A percentile compares a stretch with the other conserved stretches of the same genome.
Conservation (phyloP, 2,797 vertebrate species). For the Pangasius krempfi region DNA sequence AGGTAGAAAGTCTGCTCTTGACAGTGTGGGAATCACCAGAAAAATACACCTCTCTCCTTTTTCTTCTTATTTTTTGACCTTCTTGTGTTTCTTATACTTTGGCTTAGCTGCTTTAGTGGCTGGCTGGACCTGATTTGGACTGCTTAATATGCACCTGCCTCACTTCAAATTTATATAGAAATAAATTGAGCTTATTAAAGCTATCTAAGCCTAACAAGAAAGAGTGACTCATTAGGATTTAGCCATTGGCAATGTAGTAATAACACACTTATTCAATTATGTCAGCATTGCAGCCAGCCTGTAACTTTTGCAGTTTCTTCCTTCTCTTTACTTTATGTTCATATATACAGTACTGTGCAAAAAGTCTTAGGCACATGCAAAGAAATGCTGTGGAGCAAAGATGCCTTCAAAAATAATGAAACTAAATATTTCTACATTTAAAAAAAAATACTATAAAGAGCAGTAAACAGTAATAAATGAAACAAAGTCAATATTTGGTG, state of each 20-base stretch:
- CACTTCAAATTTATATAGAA: conserved; percentile 20
- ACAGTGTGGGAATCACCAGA: background rate
- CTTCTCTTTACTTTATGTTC: background rate
- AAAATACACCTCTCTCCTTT: background rate
- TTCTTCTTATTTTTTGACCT: background rate
- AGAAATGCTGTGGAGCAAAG: no score
- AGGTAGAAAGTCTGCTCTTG: background rate
- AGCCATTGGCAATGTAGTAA: conserved; percentile 25
- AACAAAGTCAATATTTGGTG: no score
- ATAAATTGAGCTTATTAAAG: conserved; percentile 38
- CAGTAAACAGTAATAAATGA: no score
- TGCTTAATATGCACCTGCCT: background rate
- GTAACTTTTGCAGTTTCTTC: background rate
- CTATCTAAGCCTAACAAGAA: conserved; percentile 27
- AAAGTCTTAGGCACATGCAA: no score
- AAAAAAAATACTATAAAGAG: no score
- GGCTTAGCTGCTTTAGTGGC: background rate
- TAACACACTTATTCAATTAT: conserved; percentile 31
- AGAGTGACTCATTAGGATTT: conserved; percentile 32
- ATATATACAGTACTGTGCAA: background rate
- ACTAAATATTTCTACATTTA: no score
- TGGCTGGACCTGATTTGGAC: background rate
- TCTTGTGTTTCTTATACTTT: background rate
- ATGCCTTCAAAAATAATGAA: no score
- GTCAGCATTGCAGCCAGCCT: background rate